Conservation (phyloP, 1,140 invertebrate species). For the Hyphantria cunea region DNA sequence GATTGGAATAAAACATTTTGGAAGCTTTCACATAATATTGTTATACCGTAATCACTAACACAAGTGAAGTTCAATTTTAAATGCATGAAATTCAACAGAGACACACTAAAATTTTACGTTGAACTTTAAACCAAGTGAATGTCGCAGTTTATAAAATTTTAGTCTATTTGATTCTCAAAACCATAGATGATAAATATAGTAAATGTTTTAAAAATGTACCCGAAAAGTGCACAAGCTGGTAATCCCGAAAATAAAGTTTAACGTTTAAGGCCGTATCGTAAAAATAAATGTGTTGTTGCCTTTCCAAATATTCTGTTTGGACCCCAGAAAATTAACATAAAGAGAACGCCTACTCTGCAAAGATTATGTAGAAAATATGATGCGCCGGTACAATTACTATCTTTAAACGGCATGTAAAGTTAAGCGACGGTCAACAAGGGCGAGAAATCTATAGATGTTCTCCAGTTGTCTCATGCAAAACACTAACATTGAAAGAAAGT, state of each 20-base stretch:
- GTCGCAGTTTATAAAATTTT: conserved; percentile 8
- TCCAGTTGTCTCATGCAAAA: background rate
- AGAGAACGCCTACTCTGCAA: conserved; percentile 11
- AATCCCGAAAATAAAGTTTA: conserved; percentile 32
- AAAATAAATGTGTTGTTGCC: conserved; percentile 36
- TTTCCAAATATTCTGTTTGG: conserved; percentile 32
- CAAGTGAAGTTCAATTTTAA: too few relatives aligned
- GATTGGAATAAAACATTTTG: too few relatives aligned
- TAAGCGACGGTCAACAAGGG: background rate
- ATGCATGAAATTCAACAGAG: too few relatives aligned
- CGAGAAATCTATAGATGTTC: background rate
- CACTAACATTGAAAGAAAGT: background rate
- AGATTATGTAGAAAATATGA: conserved; percentile 23
- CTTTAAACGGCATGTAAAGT: background rate
- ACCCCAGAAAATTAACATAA: conserved; percentile 35
- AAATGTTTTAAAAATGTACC: conserved; percentile 20
- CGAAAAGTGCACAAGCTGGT: conserved; percentile 31
- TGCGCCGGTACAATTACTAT: conserved; percentile 24
- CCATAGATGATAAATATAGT: conserved; percentile 21
- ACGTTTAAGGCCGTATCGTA: conserved; percentile 33
- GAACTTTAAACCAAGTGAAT: background rate
- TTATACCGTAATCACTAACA: too few relatives aligned
- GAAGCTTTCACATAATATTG: too few relatives aligned
- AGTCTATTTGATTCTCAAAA: conserved; percentile 3
- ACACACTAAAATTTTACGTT: background rate